A percentile compares a stretch with the other conserved stretches of the same genome.
Evolutionary conservation across 2,888 invertebrate genomes (phyloP).

Genomic region (Mythimna albipuncta): DNA sequence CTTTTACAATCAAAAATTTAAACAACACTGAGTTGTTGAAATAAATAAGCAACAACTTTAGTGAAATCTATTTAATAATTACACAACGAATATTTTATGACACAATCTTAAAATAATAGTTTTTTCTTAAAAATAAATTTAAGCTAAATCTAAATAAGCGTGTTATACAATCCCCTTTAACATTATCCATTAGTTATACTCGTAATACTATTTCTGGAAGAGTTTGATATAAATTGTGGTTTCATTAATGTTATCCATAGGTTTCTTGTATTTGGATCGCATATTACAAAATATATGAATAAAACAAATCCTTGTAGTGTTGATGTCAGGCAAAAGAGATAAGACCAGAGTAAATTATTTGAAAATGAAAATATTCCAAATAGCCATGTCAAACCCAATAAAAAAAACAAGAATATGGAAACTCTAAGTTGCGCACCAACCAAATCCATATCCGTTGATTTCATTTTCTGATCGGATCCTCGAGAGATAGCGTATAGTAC

Average conservation of each 20-base stretch:
- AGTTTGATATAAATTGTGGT: conserved; percentile 74
- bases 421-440: conserved; percentile 89
- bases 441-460: conserved; percentile 81
- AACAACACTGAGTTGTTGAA: not conserved
- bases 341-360: conserved; percentile 89
- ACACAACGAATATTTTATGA: not conserved
- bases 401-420: conserved; percentile 91
- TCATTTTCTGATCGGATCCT: conserved; percentile 88
- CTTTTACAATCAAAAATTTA: not conserved
- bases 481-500: conserved; percentile 89
- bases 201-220: conserved; percentile 80
- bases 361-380: conserved; percentile 91
- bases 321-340: conserved; percentile 92
- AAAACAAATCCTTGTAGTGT: conserved; percentile 92
- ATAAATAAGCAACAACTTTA: conserved; percentile 10
- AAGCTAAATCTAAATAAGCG: conserved; percentile 31
- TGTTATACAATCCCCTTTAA: conserved; percentile 15
- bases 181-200: conserved; percentile 71
- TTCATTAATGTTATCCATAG: conserved; percentile 87
- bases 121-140: not conserved
- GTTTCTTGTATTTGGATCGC: conserved; percentile 89
- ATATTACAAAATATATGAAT: conserved; percentile 91
- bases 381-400: conserved; percentile 91
- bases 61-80: conserved; percentile 21
- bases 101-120: not conserved